Evolutionary conservation across 2,797 vertebrate genomes (phyloP).

Genomic region (Malacoraja senta): DNA sequence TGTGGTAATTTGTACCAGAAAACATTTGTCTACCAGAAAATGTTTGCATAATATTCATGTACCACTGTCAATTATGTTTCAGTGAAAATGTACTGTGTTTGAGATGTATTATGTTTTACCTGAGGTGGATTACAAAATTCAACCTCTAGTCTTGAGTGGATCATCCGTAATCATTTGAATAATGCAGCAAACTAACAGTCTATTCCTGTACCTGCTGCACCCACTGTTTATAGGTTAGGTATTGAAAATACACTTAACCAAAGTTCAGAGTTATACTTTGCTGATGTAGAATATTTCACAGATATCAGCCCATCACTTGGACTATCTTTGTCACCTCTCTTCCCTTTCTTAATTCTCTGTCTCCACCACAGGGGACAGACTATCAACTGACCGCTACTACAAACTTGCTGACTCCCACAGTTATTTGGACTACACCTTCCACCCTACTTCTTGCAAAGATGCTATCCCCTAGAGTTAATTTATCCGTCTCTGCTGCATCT

Average conservation of each 20-base stretch:
- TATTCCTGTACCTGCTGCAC: not conserved
- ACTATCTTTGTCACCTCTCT: too few species aligned
- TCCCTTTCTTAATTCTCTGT: too few species aligned
- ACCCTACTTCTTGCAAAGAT: too few species aligned
- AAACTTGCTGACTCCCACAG: too few species aligned
- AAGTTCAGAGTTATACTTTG: not conserved
- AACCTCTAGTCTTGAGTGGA: not conserved
- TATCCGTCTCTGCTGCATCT: too few species aligned
- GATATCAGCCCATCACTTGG: not conserved
- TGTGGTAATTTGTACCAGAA: not conserved
- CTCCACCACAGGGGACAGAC: too few species aligned
- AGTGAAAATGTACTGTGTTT: not conserved
- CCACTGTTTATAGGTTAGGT: not conserved
- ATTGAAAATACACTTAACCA: too few species aligned
- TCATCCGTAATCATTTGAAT: not conserved
- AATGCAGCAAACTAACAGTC: not conserved
- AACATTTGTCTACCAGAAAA: not conserved
- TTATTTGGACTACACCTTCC: too few species aligned
- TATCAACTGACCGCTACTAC: too few species aligned
- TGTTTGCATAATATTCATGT: not conserved
- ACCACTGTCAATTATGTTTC: slow-evolving; percentile 1
- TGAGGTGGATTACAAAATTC: not conserved
- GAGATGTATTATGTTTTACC: slow-evolving; percentile 3
- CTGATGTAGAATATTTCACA: not conserved
- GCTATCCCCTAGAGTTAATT: too few species aligned